These are phyloP conservation scores for Fulmarus glacialis DNA, from an alignment of 2,113 vertebrate species.

Conservation along the genomic window DNA sequence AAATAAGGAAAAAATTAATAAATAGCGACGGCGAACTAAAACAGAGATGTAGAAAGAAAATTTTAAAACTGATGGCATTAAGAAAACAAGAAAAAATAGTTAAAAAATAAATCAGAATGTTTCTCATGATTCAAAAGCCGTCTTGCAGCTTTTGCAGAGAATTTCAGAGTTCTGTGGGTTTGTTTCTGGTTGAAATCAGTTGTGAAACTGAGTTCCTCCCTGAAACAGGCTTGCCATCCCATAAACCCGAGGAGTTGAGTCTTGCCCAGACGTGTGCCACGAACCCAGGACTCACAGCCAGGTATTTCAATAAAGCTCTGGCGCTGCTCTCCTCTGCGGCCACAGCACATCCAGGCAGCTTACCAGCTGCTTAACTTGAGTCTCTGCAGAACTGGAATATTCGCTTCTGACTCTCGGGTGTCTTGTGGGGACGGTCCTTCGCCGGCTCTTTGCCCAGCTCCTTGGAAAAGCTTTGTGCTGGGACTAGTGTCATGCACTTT, in stretches of 20 bases:
- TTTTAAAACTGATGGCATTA: too few species aligned
- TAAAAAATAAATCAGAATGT: not conserved
- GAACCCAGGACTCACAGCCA: not conserved
- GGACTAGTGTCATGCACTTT: not conserved
- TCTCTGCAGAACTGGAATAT: slow-evolving; percentile 18
- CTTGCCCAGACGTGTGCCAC: not conserved
- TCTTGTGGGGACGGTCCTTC: not conserved
- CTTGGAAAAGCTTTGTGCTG: not conserved
- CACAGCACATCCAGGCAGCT: not conserved
- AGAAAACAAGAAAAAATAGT: too few species aligned
- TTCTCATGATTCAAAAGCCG: not conserved
- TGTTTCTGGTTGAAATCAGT: not conserved
- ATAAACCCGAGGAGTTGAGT: not conserved
- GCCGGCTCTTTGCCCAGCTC: not conserved
- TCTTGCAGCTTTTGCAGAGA: not conserved
- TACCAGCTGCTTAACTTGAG: not conserved
- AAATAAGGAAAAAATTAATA: too few species aligned
- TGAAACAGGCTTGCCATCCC: not conserved
- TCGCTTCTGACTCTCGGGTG: accelerated
- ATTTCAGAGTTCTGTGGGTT: not conserved
- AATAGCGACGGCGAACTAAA: too few species aligned
- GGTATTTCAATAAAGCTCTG: not conserved
- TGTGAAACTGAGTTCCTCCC: not conserved
- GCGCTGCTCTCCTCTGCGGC: not conserved
- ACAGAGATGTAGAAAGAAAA: too few species aligned